These are phyloP conservation scores for Euzophera pinguis DNA, from an alignment of 2,888 invertebrate species.

Conservation along the genomic window DNA sequence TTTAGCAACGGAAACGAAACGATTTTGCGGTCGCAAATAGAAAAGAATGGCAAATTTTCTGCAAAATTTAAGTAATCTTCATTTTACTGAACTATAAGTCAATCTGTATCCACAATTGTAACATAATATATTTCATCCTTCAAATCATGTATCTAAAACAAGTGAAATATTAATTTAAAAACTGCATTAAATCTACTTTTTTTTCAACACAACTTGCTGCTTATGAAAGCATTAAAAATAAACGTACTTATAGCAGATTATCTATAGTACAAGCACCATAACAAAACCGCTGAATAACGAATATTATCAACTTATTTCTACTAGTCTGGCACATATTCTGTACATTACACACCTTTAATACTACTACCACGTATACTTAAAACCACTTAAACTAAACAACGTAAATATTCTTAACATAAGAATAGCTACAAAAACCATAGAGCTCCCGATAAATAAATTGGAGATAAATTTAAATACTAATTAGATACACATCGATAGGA, in stretches of 20 bases:
- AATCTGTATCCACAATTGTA: too few species aligned
- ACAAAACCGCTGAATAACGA: constrained; percentile 52
- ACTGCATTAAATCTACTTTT: background rate
- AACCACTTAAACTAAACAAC: constrained; percentile 44
- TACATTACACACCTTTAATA: constrained; percentile 48
- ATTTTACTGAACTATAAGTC: too few species aligned
- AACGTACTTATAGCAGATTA: background rate
- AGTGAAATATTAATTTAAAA: background rate
- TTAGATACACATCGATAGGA: too few species aligned
- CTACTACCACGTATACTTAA: constrained; percentile 38
- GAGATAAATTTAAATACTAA: constrained; percentile 27
- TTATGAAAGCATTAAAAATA: background rate
- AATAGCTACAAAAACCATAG: constrained; percentile 52
- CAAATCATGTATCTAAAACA: background rate
- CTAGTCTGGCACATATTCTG: constrained; percentile 53
- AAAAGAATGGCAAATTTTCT: too few species aligned
- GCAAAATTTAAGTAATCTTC: too few species aligned
- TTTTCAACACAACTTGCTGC: background rate
- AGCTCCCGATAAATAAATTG: constrained; percentile 45
- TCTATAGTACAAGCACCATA: constrained; percentile 6
- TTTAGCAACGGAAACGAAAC: too few species aligned
- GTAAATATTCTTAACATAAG: constrained; percentile 74
- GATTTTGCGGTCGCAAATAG: too few species aligned
- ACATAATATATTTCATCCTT: too few species aligned
- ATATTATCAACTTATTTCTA: constrained; percentile 37